phyloP scores from a whole-genome alignment of 37 sponge, comb jelly and placozoan genomes.

The Tethya wilhelma region DNA sequence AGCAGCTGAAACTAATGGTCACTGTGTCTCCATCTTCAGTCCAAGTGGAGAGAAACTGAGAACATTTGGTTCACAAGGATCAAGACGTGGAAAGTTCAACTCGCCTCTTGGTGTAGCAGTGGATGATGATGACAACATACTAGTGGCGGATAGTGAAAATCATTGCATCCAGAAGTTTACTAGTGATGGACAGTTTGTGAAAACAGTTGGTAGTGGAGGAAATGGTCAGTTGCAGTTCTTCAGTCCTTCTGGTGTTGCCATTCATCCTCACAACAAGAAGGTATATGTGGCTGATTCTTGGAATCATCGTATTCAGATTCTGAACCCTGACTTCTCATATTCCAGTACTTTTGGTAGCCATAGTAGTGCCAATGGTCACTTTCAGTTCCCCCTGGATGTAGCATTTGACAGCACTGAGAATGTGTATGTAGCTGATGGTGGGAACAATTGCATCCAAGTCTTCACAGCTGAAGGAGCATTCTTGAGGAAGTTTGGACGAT shows the following conservation, averaged over 20 bases:
- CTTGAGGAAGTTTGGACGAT: no score
- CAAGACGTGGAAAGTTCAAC: constrained; percentile 32
- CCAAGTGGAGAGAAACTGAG: background rate
- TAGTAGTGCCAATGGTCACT: no score
- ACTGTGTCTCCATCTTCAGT: constrained; percentile 22
- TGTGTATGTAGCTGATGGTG: no score
- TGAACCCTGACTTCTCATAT: constrained; percentile 49
- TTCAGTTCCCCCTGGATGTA: no score
- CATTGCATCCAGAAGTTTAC: constrained; percentile 59
- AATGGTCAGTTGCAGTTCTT: constrained; percentile 31
- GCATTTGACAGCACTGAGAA: no score
- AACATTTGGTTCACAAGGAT: constrained; percentile 39
- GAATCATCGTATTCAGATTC: constrained; percentile 66
- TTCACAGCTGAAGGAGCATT: no score
- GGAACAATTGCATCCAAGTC: no score
- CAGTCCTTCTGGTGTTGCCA: constrained; percentile 42
- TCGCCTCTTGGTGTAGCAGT: constrained; percentile 36
- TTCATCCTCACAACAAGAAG: constrained; percentile 13
- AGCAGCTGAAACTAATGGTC: background rate
- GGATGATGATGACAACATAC: constrained; percentile 14
- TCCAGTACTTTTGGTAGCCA: constrained; percentile 47
- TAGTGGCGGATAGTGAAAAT: constrained; percentile 35
- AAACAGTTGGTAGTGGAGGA: constrained; percentile 25
- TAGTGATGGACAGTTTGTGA: constrained; percentile 45
- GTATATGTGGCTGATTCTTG: constrained; percentile 55